These are phyloP conservation scores for Hexactinellida sp. DNA, from an alignment of 37 sponge, comb jelly and placozoan genomes.

Conservation along the genomic window DNA sequence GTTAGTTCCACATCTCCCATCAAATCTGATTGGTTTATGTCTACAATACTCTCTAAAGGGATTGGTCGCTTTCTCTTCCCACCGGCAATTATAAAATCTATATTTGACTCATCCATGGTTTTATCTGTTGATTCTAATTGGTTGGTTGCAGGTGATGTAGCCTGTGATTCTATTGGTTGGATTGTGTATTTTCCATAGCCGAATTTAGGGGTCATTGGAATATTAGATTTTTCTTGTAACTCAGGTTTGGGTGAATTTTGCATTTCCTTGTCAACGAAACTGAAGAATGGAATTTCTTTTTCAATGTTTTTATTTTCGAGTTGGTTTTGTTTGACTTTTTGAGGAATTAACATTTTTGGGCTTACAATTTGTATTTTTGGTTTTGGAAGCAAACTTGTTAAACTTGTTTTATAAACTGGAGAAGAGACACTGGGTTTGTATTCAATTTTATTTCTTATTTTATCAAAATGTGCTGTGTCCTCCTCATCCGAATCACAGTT, in stretches of 20 bases:
- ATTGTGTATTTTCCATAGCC: background rate
- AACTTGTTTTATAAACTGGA: background rate
- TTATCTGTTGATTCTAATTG: background rate
- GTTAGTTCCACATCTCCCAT: background rate
- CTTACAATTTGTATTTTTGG: background rate
- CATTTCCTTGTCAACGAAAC: background rate
- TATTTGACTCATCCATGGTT: background rate
- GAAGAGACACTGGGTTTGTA: background rate
- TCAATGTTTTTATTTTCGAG: background rate
- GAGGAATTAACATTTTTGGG: background rate
- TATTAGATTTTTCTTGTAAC: background rate
- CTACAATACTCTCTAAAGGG: background rate
- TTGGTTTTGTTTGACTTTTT: background rate
- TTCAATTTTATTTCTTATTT: background rate
- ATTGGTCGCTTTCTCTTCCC: background rate
- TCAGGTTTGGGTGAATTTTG: background rate
- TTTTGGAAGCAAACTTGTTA: background rate
- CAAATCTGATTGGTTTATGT: background rate
- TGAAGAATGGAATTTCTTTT: background rate
- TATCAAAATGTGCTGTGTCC: background rate
- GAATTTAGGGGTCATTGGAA: background rate
- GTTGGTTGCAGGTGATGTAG: background rate
- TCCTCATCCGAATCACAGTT: background rate
- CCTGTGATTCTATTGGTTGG: conserved; percentile 15
- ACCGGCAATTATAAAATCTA: background rate